A percentile compares a stretch with the other conserved stretches of the same genome.
Evolutionary conservation across 1,140 invertebrate genomes (phyloP).

Genomic region (Hylaeus volcanicus): DNA sequence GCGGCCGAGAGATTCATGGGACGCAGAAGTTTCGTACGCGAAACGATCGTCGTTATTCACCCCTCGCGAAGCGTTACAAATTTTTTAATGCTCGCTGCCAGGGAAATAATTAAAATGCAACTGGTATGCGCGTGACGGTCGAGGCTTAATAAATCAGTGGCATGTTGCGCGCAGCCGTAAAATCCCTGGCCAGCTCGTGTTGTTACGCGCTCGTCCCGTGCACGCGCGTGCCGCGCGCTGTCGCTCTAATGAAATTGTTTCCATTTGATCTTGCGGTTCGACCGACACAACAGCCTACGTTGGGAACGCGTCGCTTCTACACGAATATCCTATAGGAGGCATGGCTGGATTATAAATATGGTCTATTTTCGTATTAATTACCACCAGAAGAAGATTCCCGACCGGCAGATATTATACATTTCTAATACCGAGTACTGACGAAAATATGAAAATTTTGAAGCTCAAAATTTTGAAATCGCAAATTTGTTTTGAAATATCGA

Average conservation of each 20-base stretch:
- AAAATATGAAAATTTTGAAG: too few species aligned
- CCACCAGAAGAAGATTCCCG: not conserved
- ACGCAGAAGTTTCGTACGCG: slow-evolving; percentile 13
- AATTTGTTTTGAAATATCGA: too few species aligned
- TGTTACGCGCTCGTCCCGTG: slow-evolving; percentile 16
- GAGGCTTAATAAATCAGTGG: slow-evolving; percentile 40
- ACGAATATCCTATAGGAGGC: not conserved
- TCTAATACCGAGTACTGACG: too few species aligned
- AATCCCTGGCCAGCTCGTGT: slow-evolving; percentile 12
- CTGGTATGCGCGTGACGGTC: slow-evolving; percentile 42
- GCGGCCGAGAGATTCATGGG: slow-evolving; percentile 3
- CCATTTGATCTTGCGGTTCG: slow-evolving; percentile 42
- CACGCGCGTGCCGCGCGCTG: not conserved
- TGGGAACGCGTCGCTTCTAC: not conserved
- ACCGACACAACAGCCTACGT: not conserved
- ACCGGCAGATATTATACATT: too few species aligned
- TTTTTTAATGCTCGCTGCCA: slow-evolving; percentile 33
- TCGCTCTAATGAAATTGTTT: slow-evolving; percentile 43
- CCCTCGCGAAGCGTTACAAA: not conserved
- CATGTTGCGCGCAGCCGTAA: slow-evolving; percentile 24
- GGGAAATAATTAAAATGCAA: slow-evolving; percentile 46
- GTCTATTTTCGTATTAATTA: slow-evolving; percentile 30
- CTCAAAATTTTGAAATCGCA: too few species aligned
- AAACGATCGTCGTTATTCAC: slow-evolving; percentile 15
- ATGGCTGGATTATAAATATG: slow-evolving; percentile 28